These are phyloP conservation scores for Lytechinus variegatus DNA, from an alignment of 35 echinoderm and acorn worm species.

Conservation along the genomic window DNA sequence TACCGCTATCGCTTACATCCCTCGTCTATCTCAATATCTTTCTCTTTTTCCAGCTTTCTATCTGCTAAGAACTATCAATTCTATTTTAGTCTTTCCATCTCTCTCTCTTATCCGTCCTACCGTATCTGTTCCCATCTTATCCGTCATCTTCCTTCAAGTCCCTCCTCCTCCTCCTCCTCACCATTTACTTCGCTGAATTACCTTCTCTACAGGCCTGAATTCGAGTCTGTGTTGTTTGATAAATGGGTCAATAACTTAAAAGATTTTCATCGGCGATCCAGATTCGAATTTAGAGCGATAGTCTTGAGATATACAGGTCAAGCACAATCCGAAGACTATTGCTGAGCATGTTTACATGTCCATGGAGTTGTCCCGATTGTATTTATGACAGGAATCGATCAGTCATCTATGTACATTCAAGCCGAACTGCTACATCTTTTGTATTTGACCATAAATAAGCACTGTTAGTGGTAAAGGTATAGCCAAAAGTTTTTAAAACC, in stretches of 20 bases:
- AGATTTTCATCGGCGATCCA: neutral
- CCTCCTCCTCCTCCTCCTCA: neutral
- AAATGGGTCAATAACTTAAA: conserved; percentile 20
- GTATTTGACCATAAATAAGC: too few relatives aligned
- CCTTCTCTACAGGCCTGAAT: neutral
- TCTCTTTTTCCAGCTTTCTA: neutral
- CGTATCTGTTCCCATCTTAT: neutral
- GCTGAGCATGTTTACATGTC: neutral
- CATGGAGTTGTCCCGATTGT: too few relatives aligned
- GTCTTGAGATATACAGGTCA: neutral
- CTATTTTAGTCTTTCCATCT: neutral
- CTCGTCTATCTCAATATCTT: too few relatives aligned
- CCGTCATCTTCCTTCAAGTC: neutral
- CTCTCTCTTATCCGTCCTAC: neutral
- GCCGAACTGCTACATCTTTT: too few relatives aligned
- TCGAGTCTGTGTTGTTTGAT: neutral
- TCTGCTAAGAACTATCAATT: neutral
- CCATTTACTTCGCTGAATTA: neutral
- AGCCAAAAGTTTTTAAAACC: too few relatives aligned
- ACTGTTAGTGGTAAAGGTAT: too few relatives aligned
- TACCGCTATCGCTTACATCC: too few relatives aligned
- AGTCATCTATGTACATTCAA: too few relatives aligned
- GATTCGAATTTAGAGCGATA: neutral
- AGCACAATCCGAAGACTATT: neutral
- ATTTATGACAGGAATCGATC: too few relatives aligned